A percentile compares a stretch with the other conserved stretches of the same genome.
Evolutionary conservation across 92 coral and sea anemone genomes (phyloP).

Genomic region (Paramuricea clavata): DNA sequence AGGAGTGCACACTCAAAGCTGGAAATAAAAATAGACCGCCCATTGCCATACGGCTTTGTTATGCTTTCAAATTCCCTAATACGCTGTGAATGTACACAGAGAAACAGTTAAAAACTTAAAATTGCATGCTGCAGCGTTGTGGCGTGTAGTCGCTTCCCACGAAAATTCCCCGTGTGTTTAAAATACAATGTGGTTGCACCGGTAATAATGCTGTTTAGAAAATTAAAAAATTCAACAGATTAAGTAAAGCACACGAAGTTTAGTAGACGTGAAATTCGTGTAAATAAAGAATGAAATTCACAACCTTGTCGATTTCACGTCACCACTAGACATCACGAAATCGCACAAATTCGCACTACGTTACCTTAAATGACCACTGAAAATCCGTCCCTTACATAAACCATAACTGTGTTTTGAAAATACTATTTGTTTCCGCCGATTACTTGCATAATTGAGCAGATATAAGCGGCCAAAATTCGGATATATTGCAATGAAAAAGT

Average conservation of each 20-base stretch:
- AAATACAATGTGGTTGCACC: constrained; percentile 2
- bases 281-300: constrained; percentile 27
- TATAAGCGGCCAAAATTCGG: constrained; percentile 17
- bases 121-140: constrained; percentile 15
- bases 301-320: not conserved
- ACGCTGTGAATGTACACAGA: constrained; percentile 25
- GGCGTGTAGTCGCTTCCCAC: not conserved
- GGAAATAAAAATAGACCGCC: constrained; percentile 51
- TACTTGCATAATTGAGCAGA: constrained; percentile 58
- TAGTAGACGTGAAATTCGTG: constrained; percentile 1
- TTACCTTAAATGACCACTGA: not conserved
- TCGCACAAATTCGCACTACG: not conserved
- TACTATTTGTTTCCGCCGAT: constrained; percentile 53
- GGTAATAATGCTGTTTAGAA: constrained; percentile 43
- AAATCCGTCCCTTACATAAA: not conserved
- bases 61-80: constrained; percentile 20
- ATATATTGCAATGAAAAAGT: not conserved
- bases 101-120: constrained; percentile 31
- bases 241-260: constrained; percentile 19
- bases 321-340: not conserved
- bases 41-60: constrained; percentile 38
- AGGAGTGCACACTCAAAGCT: constrained; percentile 31
- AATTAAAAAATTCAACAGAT: constrained; percentile 49
- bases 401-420: constrained; percentile 39
- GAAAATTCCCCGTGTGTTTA: not conserved